phyloP scores from a whole-genome alignment of 1,140 invertebrate species.

The Danaus melanippus region DNA sequence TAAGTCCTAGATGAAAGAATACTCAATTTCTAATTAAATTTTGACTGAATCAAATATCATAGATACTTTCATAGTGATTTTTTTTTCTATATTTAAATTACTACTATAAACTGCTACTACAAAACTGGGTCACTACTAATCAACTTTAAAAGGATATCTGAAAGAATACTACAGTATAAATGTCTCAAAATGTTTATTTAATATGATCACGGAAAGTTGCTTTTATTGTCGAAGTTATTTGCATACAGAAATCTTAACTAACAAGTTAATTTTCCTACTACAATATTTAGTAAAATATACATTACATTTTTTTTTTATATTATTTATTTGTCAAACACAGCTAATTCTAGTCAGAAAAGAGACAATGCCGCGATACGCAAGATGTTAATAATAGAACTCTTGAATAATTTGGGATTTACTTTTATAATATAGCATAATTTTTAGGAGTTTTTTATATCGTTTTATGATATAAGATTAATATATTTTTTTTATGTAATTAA shows the following conservation, averaged over 20 bases:
- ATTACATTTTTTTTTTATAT: constrained; percentile 12
- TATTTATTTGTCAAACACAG: constrained; percentile 70
- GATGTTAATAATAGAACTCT: constrained; percentile 14
- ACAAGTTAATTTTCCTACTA: no score
- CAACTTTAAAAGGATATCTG: constrained; percentile 21
- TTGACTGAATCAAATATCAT: constrained; percentile 13
- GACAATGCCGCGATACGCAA: constrained; percentile 22
- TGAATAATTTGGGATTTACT: constrained; percentile 10
- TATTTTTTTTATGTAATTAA: constrained; percentile 5
- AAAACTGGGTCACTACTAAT: no score
- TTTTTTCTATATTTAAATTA: no score
- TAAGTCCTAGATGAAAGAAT: no score
- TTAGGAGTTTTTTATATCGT: constrained; percentile 4
- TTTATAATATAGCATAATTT: constrained; percentile 3
- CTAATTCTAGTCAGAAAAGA: constrained; percentile 51
- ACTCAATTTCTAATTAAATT: no score
- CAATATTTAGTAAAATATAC: no score
- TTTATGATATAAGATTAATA: no score
- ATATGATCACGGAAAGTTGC: constrained; percentile 33
- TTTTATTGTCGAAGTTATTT: constrained; percentile 45
- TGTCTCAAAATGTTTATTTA: constrained; percentile 41
- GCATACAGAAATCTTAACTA: no score
- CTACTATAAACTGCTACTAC: no score
- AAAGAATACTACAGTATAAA: constrained; percentile 39
- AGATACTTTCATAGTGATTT: no score